phyloP scores from a whole-genome alignment of 1,140 invertebrate genomes.

The Achatina immaculata region DNA sequence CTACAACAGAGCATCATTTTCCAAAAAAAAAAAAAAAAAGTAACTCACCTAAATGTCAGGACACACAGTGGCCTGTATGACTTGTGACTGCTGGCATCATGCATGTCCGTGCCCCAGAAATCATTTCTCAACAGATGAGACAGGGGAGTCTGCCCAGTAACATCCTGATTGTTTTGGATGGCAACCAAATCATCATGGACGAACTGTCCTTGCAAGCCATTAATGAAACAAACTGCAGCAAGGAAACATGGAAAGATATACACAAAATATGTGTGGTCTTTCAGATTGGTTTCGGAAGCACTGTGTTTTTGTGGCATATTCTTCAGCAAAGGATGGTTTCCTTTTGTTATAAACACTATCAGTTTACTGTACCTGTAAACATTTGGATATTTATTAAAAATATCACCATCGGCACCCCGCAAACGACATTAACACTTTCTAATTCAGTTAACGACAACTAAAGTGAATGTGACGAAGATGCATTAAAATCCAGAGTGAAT shows the following conservation, averaged over 20 bases:
- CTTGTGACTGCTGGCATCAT: slow-evolving; percentile 88
- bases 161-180: slow-evolving; percentile 92
- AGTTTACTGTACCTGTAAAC: too few relatives aligned
- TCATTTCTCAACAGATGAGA: slow-evolving; percentile 92
- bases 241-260: slow-evolving; percentile 43
- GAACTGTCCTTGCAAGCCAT: slow-evolving; percentile 88
- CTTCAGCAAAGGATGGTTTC: too few relatives aligned
- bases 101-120: slow-evolving; percentile 96
- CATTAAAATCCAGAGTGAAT: too few relatives aligned
- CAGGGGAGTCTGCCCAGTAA: slow-evolving; percentile 86
- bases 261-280: background rate
- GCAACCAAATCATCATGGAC: slow-evolving; percentile 97
- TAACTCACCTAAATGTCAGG: slow-evolving; percentile 85
- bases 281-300: background rate
- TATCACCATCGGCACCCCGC: too few relatives aligned
- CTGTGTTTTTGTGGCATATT: too few relatives aligned
- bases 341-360: too few relatives aligned
- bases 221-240: slow-evolving; percentile 77
- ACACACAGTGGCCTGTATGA: slow-evolving; percentile 94
- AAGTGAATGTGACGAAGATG: too few relatives aligned
- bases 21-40: too few relatives aligned
- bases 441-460: too few relatives aligned
- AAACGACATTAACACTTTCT: too few relatives aligned
- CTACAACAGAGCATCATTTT: too few relatives aligned
- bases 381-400: too few relatives aligned